Base-by-base conservation (phyloP, 2,888 invertebrate genomes). In the Tigriopus californicus region DNA sequence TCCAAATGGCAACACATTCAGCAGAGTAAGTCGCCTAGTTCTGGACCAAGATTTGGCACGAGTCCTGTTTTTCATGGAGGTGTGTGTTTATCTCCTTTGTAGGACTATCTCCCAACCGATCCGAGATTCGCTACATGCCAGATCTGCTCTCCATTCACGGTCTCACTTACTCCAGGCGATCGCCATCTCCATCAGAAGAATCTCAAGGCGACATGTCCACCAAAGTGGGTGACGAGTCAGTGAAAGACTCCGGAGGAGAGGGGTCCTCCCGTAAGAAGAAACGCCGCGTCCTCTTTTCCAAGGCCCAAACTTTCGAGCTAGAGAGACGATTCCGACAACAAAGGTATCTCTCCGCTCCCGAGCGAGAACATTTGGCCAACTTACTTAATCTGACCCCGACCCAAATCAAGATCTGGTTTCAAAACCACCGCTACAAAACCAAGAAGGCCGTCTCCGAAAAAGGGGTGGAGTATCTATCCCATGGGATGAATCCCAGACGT, bases 381-480 rank as follows among this genome's bases (percentile, higher is more conserved):
- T 77, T 92, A 67, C 97, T 98, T 64, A 79, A 90, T 60, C 76
- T 98, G 61, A 95, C 97, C 1, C 97, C 97, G 0, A 97, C 95
- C 2, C 98, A 98, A 75, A 87, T 87, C 48, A 95, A 95, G 74
- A 97, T 98, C 67, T 98, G 97, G 97, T 98, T 97, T 75, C 95
- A 95, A 72, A 95, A 95, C 72, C 97, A 97, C 71, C 82, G 92
- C 68, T 98, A 98, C 75, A 98, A 97, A 77, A 92, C 95, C 68
- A 97, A 97, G 74, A 77, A 97, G n/a, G 90, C 95, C 0, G 85
- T 90, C 61, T 90, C 89, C 68, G 97, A 97, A 72, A 87, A 92
- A 71, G 85, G 85, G 18, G 72, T 80, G 64, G 80, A 82, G 65
- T 80, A 83, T 61, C 60, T 57, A 12, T 59, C 61, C 10, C 62